Evolutionary conservation across 2,113 vertebrate species (phyloP), one percentile per base, ranked within the genome.

Genomic region (Notiomystis cincta): DNA sequence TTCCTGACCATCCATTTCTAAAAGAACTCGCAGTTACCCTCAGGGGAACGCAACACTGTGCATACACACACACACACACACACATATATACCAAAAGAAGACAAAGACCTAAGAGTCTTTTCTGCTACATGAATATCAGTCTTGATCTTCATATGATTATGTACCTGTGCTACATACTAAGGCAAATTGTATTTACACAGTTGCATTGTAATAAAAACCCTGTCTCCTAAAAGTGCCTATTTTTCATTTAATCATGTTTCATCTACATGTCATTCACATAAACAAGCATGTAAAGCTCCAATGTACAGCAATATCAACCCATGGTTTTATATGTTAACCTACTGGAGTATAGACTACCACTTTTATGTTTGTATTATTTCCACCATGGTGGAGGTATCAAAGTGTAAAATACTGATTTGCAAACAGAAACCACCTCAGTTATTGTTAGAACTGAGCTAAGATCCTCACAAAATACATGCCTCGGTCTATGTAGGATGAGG

Each of bases 1-100:
- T 38, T 64, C 28, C 82, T 56, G 23, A 47, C 19, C 30, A 47
- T 19, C 28, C 19, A 40, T 56, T 84, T 47, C 58, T 47, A n/a
- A 28, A 47, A 73, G 10, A 73, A 64, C 19, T 54, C 0, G 3
- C 8, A 23, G n/a, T 40, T 84, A 47, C 23, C 23, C 18, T 47
- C 40, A 54, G 58, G 20, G 9, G 12, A 38, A 73, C 0, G 0
- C 0, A 2, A 84, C 40, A 62, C 33, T 13, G 2, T 27, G 12
- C 48, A 47, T 28, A 33, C 18, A 42, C 9, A 18, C 6, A 71
- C 4, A 33, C 3, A n/a, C n/a, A n/a, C 8, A 67, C 6, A 71
- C 4, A 33, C 3, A 40, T 2, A 67, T 21, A 65, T 33, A 51
- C 7, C 33, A 57, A 67, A 70, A 86, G 53, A 61, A 87, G 47